These are phyloP conservation scores for Procambarus virginalis DNA, from an alignment of 1,140 invertebrate genomes.

Conservation along the genomic window DNA sequence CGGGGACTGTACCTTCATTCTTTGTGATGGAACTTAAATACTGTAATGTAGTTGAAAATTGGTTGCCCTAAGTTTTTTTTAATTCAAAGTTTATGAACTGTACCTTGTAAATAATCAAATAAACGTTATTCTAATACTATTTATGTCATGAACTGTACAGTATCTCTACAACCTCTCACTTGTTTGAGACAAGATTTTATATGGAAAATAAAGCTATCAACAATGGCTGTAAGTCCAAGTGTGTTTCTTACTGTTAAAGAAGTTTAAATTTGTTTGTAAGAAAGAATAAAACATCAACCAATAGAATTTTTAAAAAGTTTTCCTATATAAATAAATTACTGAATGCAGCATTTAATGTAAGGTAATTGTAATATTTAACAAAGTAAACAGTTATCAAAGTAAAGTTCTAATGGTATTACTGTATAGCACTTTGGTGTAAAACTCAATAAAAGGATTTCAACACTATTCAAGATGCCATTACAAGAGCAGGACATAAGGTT, in stretches of 20 bases:
- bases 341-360: not conserved
- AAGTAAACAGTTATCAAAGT: too few relatives aligned
- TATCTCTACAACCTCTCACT: too few relatives aligned
- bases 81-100: not conserved
- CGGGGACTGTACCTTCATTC: too few relatives aligned
- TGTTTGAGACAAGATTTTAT: not conserved
- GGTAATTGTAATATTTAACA: too few relatives aligned
- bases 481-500: too few relatives aligned
- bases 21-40: too few relatives aligned
- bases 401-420: too few relatives aligned
- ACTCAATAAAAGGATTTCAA: too few relatives aligned
- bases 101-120: not conserved
- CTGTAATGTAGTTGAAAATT: too few relatives aligned
- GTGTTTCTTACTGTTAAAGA: constrained; percentile 18
- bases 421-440: too few relatives aligned
- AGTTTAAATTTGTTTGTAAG: constrained; percentile 22
- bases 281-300: constrained; percentile 8
- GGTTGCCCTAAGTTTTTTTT: not conserved
- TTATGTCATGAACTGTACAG: too few relatives aligned
- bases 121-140: not conserved
- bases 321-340: not conserved
- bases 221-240: constrained; percentile 14
- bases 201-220: not conserved
- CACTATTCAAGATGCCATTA: too few relatives aligned
- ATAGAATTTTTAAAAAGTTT: not conserved